Base-by-base conservation (phyloP, 53 echinoderm and acorn worm genomes). In the Antedon mediterranea region DNA sequence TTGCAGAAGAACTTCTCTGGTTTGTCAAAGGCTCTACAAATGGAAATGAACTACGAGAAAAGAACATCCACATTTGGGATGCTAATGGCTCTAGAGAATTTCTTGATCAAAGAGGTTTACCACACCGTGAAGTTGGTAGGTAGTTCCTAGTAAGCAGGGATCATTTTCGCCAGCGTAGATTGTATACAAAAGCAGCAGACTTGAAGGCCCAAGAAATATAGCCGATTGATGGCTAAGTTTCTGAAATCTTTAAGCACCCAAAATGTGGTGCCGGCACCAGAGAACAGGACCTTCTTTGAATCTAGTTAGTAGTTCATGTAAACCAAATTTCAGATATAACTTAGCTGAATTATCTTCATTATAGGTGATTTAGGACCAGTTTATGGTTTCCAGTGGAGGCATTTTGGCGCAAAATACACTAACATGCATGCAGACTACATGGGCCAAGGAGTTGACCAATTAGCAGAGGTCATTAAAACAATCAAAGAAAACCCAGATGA, bases 301-400 rank as follows among this genome's bases (percentile, higher is more conserved):
- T n/a, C n/a, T n/a, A n/a, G n/a, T n/a, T n/a, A n/a, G n/a, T n/a
- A n/a, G n/a, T n/a, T n/a, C n/a, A n/a, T n/a, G n/a, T n/a, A n/a
- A n/a, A n/a, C n/a, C n/a, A n/a, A n/a, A 37, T 6, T 37, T 37
- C n/a, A n/a, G n/a, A n/a, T 6, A 11, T 11, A 37, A 37, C 4
- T n/a, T n/a, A n/a, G n/a, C n/a, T n/a, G 6, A 37, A 37, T 37
- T 37, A 6, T 37, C 11, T 37, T 37, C 11, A 37, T 37, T 37
- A 6, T 23, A 95, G 97, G 92, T 28, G 97, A 95, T 41, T 85
- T 95, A 27, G 97, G 97, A 31, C 97, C 97, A 43, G 92, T 95
- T 0, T 95, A 95, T 73, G 97, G 97, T 8, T 95, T 95, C 81
- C 97, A 94, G 80, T 92, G 91, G 97, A 73, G 97, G 5, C 97